phyloP scores from a whole-genome alignment of 2,888 invertebrate genomes.

The Euspilapteryx auroguttella region DNA sequence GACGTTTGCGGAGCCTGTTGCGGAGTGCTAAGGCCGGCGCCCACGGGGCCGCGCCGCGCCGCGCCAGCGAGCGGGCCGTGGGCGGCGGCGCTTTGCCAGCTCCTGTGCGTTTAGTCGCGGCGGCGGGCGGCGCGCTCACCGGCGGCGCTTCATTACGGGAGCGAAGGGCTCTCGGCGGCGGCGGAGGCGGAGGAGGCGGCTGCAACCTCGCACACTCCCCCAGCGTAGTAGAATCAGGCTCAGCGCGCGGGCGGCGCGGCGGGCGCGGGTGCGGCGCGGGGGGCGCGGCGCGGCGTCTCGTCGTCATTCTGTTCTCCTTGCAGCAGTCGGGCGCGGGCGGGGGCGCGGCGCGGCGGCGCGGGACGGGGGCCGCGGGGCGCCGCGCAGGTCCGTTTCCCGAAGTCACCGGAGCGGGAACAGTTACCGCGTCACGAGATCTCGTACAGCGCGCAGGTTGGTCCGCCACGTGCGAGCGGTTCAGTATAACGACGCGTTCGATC shows the following conservation, averaged over 20 bases:
- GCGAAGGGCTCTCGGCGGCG: constrained; percentile 17
- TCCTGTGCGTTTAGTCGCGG: no score
- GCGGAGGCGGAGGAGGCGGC: constrained; percentile 16
- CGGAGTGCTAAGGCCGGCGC: constrained; percentile 41
- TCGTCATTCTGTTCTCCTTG: constrained; percentile 56
- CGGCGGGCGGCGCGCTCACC: constrained; percentile 8
- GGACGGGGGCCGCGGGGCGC: constrained; percentile 5
- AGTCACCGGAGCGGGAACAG: not conserved
- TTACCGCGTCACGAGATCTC: not conserved
- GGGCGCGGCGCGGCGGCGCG: constrained; percentile 12
- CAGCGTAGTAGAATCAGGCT: no score
- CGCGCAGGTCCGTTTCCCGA: not conserved
- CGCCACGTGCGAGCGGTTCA: constrained; percentile 11
- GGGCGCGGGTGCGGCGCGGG: constrained; percentile 14
- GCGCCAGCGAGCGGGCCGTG: constrained; percentile 19
- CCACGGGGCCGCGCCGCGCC: constrained; percentile 35
- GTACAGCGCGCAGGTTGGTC: constrained; percentile 5
- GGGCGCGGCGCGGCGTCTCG: no score
- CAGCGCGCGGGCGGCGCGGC: constrained; percentile 15
- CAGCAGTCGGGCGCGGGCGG: constrained; percentile 24
- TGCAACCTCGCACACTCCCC: no score
- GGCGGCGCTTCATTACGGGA: constrained; percentile 19
- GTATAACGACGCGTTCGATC: constrained; percentile 3
- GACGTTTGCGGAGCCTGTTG: constrained; percentile 39
- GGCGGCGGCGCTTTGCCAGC: no score